A percentile compares a stretch with the other conserved stretches of the same genome.
Evolutionary conservation across 2,888 invertebrate species (phyloP).

Genomic region (Macaria liturata): DNA sequence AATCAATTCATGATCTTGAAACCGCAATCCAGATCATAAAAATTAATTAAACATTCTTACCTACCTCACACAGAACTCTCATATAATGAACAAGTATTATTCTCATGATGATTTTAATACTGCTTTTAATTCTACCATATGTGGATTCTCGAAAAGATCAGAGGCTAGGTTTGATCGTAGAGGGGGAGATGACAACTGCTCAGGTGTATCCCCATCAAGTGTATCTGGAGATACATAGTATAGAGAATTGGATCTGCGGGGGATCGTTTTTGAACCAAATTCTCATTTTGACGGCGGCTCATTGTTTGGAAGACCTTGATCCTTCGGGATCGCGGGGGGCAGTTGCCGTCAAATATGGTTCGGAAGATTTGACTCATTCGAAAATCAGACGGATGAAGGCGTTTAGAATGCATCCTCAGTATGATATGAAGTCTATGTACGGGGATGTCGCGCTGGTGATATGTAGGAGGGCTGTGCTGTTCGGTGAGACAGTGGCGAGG

Average conservation of each 20-base stretch:
- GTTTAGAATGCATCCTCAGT: background rate
- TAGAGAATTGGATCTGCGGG: slow-evolving; percentile 1
- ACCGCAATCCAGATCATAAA: too few relatives aligned
- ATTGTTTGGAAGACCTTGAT: background rate
- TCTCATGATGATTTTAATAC: background rate
- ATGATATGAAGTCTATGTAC: background rate
- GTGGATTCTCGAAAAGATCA: background rate
- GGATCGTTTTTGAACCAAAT: slow-evolving; percentile 1
- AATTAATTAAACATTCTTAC: too few relatives aligned
- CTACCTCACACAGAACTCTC: too few relatives aligned
- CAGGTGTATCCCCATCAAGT: too few relatives aligned
- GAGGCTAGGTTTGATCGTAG: too few relatives aligned
- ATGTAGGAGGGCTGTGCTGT: background rate
- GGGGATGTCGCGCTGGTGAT: background rate
- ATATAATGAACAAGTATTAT: background rate
- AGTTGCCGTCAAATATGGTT: background rate
- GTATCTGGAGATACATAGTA: background rate
- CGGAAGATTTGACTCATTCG: background rate
- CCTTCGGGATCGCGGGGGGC: too few relatives aligned
- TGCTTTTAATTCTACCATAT: background rate
- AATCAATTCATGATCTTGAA: too few relatives aligned
- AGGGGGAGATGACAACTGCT: too few relatives aligned
- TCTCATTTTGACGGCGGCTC: background rate
- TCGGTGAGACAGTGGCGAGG: background rate
- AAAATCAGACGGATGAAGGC: background rate